Conservation (phyloP, 2,797 vertebrate genomes). For the Silurus lanzhouensis region DNA sequence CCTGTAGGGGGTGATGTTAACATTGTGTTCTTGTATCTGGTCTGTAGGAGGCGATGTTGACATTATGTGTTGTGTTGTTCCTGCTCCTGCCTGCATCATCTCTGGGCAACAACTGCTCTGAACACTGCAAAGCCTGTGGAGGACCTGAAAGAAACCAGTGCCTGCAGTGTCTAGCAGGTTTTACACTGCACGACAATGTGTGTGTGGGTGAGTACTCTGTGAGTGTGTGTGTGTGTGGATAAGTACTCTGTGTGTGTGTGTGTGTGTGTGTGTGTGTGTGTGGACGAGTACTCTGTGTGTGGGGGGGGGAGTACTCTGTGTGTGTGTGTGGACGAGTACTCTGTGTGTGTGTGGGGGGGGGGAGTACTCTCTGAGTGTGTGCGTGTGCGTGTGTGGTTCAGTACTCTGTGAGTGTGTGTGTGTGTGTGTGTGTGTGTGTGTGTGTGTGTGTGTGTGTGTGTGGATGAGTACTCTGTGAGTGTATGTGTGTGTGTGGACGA, state of each 20-base stretch:
- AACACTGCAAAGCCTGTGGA: slow-evolving; percentile 80
- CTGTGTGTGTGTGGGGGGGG: slow-evolving; percentile 1
- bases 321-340: too few species aligned
- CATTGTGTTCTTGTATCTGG: neutral
- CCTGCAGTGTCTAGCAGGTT: slow-evolving; percentile 84
- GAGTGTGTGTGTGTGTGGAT: neutral
- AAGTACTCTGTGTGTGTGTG: too few species aligned
- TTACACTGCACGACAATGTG: slow-evolving; percentile 83
- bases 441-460: neutral
- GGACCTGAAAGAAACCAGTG: slow-evolving; percentile 81
- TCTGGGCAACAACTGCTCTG: slow-evolving; percentile 76
- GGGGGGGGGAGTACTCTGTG: too few species aligned
- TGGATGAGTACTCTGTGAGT: too few species aligned
- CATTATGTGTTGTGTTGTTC: slow-evolving; percentile 57
- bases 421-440: neutral
- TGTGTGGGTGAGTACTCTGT: slow-evolving; percentile 83
- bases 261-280: too few species aligned
- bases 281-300: neutral
- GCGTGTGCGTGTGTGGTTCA: neutral
- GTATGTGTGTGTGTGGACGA: too few species aligned
- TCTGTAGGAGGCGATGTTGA: slow-evolving; percentile 32
- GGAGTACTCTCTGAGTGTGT: too few species aligned
- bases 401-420: too few species aligned
- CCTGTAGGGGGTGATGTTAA: neutral
- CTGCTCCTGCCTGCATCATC: slow-evolving; percentile 47